A percentile compares a stretch with the other conserved stretches of the same genome.
phyloP scores from a whole-genome alignment of 2,888 invertebrate genomes.

The Mesoligia furuncula region DNA sequence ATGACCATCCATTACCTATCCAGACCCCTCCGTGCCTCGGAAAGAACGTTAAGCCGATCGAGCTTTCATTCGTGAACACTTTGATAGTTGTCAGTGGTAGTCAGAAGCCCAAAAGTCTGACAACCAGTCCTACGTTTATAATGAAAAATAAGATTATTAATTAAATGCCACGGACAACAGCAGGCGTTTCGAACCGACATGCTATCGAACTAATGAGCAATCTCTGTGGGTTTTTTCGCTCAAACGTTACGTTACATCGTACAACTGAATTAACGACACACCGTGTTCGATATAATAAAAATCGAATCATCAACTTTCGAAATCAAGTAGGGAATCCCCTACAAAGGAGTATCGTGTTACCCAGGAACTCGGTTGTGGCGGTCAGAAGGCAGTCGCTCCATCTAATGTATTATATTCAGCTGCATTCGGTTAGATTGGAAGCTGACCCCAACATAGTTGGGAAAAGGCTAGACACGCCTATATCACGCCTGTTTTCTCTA shows the following conservation, averaged over 20 bases:
- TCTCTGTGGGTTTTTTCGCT: too few species aligned
- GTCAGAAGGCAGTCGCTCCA: neutral
- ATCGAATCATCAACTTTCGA: too few species aligned
- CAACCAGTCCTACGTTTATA: too few species aligned
- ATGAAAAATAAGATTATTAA: too few species aligned
- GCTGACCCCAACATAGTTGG: neutral
- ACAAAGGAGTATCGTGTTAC: neutral
- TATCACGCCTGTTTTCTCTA: neutral
- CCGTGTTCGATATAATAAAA: too few species aligned
- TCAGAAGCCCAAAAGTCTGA: neutral
- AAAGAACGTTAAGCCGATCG: neutral
- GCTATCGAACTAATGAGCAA: too few species aligned
- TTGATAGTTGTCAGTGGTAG: neutral
- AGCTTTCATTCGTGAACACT: neutral
- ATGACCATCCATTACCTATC: neutral
- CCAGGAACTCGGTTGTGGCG: neutral
- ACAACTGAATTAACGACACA: too few species aligned
- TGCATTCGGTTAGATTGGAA: neutral
- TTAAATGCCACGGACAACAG: too few species aligned
- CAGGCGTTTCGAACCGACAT: too few species aligned
- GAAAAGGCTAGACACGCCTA: neutral
- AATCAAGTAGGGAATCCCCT: too few species aligned
- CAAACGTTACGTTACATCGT: too few species aligned
- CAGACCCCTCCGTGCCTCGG: neutral
- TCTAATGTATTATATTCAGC: neutral